Evolutionary conservation across 2,113 vertebrate genomes (phyloP).

Genomic region (Rhineura floridana): DNA sequence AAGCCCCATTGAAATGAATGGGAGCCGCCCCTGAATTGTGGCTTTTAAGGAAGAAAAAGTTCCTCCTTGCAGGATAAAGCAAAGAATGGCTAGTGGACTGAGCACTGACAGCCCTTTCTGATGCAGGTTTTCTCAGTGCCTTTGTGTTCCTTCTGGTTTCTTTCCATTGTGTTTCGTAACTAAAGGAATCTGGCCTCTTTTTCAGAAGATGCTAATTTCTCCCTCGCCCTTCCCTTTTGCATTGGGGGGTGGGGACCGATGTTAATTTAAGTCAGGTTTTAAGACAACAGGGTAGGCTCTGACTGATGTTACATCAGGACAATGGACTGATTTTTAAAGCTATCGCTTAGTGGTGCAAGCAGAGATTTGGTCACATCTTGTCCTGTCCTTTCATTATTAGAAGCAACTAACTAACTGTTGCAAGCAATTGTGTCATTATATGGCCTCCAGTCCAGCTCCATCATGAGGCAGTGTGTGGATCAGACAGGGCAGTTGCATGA

Average conservation of each 20-base stretch:
- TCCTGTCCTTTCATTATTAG: not conserved
- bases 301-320: not conserved
- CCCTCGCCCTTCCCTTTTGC: slow-evolving; percentile 64
- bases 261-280: slow-evolving; percentile 61
- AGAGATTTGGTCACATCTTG: not conserved
- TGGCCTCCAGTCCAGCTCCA: not conserved
- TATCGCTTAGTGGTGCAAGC: not conserved
- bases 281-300: not conserved
- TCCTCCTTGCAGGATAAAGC: not conserved
- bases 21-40: not conserved
- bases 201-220: slow-evolving; percentile 9
- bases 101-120: not conserved
- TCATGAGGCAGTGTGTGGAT: not conserved
- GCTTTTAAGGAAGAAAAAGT: not conserved
- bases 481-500: not conserved
- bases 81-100: not conserved
- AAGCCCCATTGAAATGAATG: not conserved
- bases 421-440: not conserved
- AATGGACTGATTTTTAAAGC: not conserved
- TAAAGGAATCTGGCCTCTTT: slow-evolving; percentile 50
- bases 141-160: slow-evolving; percentile 6
- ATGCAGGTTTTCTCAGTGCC: not conserved
- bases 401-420: not conserved
- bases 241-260: slow-evolving; percentile 9
- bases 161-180: slow-evolving; percentile 54